Evolutionary conservation across 2,888 invertebrate species (phyloP).

Genomic region (Thumatha senex): DNA sequence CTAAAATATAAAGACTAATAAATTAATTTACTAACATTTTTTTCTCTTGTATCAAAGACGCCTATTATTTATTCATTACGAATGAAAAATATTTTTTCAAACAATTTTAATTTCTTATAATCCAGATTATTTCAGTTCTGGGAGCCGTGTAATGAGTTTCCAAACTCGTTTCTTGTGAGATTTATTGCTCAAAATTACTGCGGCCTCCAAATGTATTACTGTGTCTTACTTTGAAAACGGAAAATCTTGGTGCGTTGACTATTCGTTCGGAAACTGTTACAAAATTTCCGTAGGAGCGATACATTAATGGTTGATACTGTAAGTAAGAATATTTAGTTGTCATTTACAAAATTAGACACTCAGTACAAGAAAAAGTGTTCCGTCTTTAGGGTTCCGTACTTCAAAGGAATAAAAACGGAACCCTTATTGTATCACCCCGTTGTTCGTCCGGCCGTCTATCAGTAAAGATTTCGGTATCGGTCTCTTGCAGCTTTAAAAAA

Average conservation of each 20-base stretch:
- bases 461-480: too few relatives aligned
- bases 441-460: too few relatives aligned
- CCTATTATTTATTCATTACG: too few relatives aligned
- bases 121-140: conserved; percentile 37
- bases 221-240: conserved; percentile 25
- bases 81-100: conserved; percentile 33
- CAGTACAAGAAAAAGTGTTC: too few relatives aligned
- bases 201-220: conserved; percentile 31
- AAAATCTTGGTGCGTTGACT: conserved; percentile 16
- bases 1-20: too few relatives aligned
- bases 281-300: neutral
- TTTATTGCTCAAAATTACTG: conserved; percentile 31
- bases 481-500: too few relatives aligned
- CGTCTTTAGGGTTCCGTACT: too few relatives aligned
- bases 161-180: conserved; percentile 36
- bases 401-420: too few relatives aligned
- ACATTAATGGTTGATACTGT: conserved; percentile 1
- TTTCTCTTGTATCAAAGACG: too few relatives aligned
- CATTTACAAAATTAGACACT: neutral
- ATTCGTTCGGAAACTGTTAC: conserved; percentile 9
- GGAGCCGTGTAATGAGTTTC: conserved; percentile 42
- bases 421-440: too few relatives aligned
- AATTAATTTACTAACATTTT: too few relatives aligned
- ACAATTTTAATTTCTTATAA: conserved; percentile 35
- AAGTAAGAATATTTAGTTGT: neutral